Conservation (phyloP, 2,888 invertebrate species). For the Pilophorus perplexus region DNA sequence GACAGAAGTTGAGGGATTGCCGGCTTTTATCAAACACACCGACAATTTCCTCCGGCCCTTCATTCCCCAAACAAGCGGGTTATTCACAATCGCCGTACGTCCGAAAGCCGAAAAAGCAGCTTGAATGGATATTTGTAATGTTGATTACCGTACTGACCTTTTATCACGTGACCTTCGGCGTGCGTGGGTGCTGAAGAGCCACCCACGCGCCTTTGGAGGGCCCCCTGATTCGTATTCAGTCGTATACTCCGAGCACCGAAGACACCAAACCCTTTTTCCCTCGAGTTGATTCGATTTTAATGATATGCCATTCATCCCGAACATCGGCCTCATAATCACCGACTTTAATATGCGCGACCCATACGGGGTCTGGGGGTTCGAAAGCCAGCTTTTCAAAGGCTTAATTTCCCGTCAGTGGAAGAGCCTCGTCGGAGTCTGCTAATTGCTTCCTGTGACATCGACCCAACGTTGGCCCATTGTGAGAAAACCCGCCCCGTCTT, state of each 20-base stretch:
- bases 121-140: slow-evolving; percentile 26
- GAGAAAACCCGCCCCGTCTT: no score
- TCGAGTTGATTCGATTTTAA: slow-evolving; percentile 34
- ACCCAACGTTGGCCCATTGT: no score
- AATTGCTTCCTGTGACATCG: slow-evolving; percentile 19
- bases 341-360: slow-evolving; percentile 3
- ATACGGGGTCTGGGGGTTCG: no score
- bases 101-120: background rate
- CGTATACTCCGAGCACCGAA: slow-evolving; percentile 3
- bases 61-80: no score
- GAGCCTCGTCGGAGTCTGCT: background rate
- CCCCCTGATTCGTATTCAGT: slow-evolving; percentile 30
- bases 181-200: slow-evolving; percentile 12
- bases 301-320: slow-evolving; percentile 30
- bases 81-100: background rate
- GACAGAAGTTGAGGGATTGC: no score
- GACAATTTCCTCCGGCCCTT: no score
- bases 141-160: slow-evolving; percentile 36
- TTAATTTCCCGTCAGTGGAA: background rate
- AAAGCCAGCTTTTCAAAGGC: background rate
- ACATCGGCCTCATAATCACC: slow-evolving; percentile 6
- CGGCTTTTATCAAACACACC: no score
- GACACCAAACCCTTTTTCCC: background rate
- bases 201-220: slow-evolving; percentile 13
- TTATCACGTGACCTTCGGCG: slow-evolving; percentile 36